Percentiles rank a stretch among this genome's conserved stretches.
Evolutionary conservation across 2,113 vertebrate genomes (phyloP).

Genomic region (Ceratotherium simum): DNA sequence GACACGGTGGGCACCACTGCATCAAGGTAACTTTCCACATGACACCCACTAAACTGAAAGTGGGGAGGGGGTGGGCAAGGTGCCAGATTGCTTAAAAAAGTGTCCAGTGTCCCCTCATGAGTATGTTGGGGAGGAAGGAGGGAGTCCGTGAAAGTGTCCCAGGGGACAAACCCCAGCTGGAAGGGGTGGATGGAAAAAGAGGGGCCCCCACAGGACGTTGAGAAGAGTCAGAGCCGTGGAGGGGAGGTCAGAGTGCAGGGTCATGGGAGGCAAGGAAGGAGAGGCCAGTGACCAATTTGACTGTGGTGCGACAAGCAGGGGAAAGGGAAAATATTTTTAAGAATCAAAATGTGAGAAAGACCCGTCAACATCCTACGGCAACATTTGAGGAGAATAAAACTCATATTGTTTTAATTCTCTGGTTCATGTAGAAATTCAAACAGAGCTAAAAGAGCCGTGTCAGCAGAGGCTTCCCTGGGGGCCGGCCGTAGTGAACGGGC

Average conservation of each 20-base stretch:
- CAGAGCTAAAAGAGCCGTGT: background rate
- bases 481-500: background rate
- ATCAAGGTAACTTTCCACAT: too few species aligned
- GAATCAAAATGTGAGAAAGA: background rate
- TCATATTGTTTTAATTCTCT: background rate
- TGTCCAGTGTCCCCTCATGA: too few species aligned
- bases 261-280: background rate
- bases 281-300: rapidly evolving
- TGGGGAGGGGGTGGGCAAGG: background rate
- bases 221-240: background rate
- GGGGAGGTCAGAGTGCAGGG: rapidly evolving
- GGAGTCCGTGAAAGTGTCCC: background rate
- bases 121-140: background rate
- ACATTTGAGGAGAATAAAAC: background rate
- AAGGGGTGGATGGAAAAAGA: background rate
- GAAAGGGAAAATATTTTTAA: background rate
- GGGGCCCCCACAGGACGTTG: background rate
- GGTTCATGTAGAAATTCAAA: background rate
- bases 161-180: background rate
- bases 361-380: background rate
- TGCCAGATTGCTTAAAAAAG: background rate
- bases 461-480: background rate
- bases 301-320: background rate
- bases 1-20: rapidly evolving
- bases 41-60: too few species aligned